Percentiles rank a stretch among this genome's conserved stretches.
Conservation (phyloP, 2,113 vertebrate species). For the Chitala chitala region DNA sequence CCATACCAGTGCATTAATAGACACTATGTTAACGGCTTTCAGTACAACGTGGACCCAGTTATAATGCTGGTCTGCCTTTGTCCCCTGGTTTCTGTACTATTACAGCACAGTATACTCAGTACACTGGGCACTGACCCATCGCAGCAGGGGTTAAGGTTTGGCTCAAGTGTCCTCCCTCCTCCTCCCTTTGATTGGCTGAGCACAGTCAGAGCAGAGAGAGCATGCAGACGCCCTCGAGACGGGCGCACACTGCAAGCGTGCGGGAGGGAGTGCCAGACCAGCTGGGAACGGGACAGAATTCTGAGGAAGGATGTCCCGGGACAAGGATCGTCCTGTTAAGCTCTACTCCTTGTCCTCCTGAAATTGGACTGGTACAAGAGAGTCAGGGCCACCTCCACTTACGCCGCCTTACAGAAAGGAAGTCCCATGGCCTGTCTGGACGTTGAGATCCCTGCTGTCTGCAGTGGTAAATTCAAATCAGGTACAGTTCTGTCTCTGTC, state of each 20-base stretch:
- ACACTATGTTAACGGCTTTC: no score
- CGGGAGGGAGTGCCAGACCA: neutral
- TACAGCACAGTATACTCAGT: neutral
- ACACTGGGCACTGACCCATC: neutral
- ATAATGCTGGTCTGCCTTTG: no score
- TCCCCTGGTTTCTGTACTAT: neutral
- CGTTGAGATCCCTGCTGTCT: conserved; percentile 34
- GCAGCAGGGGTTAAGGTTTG: conserved; percentile 2
- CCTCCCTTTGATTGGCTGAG: conserved; percentile 18
- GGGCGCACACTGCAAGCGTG: neutral
- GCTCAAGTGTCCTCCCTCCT: neutral
- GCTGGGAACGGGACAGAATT: neutral
- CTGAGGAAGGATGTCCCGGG: conserved; percentile 12
- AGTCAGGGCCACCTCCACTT: neutral
- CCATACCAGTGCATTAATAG: no score
- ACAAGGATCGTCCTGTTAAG: neutral
- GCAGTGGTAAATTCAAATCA: conserved; percentile 40
- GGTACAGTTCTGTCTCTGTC: conserved; percentile 38
- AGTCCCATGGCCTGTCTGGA: conserved; percentile 42
- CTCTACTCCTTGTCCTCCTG: conserved; percentile 18
- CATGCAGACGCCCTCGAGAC: neutral
- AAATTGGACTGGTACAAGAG: neutral
- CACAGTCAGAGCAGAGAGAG: neutral
- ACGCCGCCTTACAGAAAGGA: no score
- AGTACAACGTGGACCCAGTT: no score